Conservation (phyloP, 2,888 invertebrate genomes). For the Shargacucullia verbasci region DNA sequence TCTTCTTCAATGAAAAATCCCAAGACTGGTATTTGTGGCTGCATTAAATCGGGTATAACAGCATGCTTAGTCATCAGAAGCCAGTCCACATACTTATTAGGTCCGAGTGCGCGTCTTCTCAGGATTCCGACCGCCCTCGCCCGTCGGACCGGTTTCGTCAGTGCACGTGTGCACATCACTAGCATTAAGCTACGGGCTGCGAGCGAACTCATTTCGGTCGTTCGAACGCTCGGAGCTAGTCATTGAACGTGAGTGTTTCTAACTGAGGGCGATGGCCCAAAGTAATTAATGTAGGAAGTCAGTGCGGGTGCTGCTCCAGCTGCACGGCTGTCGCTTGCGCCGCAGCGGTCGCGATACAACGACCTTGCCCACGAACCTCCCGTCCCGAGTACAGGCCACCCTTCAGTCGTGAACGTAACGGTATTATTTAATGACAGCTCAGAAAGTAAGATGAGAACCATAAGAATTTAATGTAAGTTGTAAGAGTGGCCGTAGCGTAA, state of each 20-base stretch:
- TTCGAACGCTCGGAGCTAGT: conserved; percentile 45
- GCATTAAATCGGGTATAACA: conserved; percentile 49
- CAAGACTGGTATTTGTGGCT: conserved; percentile 36
- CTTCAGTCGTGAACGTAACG: conserved; percentile 57
- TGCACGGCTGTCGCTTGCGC: conserved; percentile 54
- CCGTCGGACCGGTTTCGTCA: conserved; percentile 64
- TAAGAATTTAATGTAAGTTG: conserved; percentile 51
- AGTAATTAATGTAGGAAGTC: conserved; percentile 54
- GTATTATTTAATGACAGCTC: conserved; percentile 61
- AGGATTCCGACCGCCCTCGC: conserved; percentile 56
- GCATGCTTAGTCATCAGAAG: conserved; percentile 62
- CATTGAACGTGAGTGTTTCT: conserved; percentile 61
- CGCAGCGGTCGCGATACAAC: conserved; percentile 38
- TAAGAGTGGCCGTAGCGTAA: conserved; percentile 36
- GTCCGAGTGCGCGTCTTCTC: conserved; percentile 52
- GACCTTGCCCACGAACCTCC: conserved; percentile 43
- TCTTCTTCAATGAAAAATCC: conserved; percentile 46
- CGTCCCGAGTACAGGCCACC: conserved; percentile 37
- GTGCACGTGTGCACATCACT: conserved; percentile 61
- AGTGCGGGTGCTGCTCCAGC: conserved; percentile 26
- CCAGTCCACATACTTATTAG: conserved; percentile 59
- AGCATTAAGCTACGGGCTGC: conserved; percentile 52
- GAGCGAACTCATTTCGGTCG: conserved; percentile 35
- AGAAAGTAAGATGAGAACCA: conserved; percentile 45
- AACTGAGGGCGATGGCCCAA: conserved; percentile 66